Base-by-base conservation (phyloP, 2,888 invertebrate genomes). In the Liodrosophila aerea region DNA sequence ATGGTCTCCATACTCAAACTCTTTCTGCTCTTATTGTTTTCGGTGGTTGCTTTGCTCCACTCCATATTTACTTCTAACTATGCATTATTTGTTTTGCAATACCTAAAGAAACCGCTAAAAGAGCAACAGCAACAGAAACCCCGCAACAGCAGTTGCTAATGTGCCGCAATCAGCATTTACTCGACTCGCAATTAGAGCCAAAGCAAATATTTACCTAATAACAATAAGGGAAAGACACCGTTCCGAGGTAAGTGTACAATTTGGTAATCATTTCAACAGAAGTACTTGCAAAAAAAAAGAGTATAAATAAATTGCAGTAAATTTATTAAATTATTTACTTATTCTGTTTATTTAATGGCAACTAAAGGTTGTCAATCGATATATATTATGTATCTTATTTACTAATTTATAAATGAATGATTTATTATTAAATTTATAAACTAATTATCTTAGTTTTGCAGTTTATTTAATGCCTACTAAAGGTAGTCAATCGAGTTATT, bases 111-210 rank as follows among this genome's bases (percentile, higher is more conserved):
- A 22, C 22, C 22, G 22, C n/a, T 7, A 22, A 41, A 9, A 11
- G 40, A 33, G 12, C 12, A 16, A 22, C 22, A 8, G 22, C 7
- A 13, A 18, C n/a, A 13, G 5, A 29, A 29, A 47, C 15, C n/a
- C n/a, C 12, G 37, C 29, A 16, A 18, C 40, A 43, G 56, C 57
- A 74, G 63, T 76, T 64, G 76, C 40, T 69, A 74, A 73, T 73
- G 50, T 69, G 77, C 63, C 43, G 47, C 63, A 69, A 70, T 74
- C 77, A 77, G 71, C 77, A 76, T 65, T 73, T 69, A 45, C 34
- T 36, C 27, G 33, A 45, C 53, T 52, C 15, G 52, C 51, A 68
- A 64, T 49, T 59, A 62, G 36, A 59, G 61, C 31, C 27, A 57
- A 47, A 22, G 7, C 39, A 16, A 45, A 43, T 43, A 34, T 9